phyloP scores from a whole-genome alignment of 2,888 invertebrate genomes.

The Branchipolynoe longqiensis region DNA sequence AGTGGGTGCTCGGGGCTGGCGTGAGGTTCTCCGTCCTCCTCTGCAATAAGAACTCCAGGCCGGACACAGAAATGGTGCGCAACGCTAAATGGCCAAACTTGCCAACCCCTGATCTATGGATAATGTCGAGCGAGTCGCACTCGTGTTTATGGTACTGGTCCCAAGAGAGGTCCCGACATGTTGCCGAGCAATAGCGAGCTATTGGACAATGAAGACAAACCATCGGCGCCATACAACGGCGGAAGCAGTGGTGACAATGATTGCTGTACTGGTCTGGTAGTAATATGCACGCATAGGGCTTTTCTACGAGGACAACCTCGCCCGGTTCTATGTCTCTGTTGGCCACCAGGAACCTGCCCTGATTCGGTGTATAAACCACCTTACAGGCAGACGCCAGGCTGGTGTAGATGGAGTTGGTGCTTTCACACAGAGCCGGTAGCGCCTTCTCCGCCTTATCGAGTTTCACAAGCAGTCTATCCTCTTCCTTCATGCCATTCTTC shows the following conservation, averaged over 20 bases:
- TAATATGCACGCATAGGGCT: constrained; percentile 90
- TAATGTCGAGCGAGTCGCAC: constrained; percentile 60
- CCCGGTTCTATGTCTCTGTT: constrained; percentile 83
- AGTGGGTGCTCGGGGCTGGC: no score
- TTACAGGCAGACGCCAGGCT: constrained; percentile 62
- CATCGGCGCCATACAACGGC: constrained; percentile 17
- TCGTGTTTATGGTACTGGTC: constrained; percentile 64
- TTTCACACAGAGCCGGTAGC: constrained; percentile 13
- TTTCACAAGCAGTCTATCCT: no score
- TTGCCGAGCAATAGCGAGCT: constrained; percentile 63
- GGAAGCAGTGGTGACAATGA: constrained; percentile 87
- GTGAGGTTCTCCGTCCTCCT: not conserved
- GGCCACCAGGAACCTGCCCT: constrained; percentile 76
- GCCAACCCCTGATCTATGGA: constrained; percentile 63
- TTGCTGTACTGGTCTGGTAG: constrained; percentile 84
- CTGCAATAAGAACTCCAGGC: constrained; percentile 4
- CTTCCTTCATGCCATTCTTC: not conserved
- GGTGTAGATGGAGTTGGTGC: not conserved
- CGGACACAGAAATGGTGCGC: constrained; percentile 60
- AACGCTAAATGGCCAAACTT: constrained; percentile 67
- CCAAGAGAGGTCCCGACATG: constrained; percentile 60
- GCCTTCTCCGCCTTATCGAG: not conserved
- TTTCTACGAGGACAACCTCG: constrained; percentile 89
- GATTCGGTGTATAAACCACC: constrained; percentile 70
- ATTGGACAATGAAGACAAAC: constrained; percentile 64